Evolutionary conservation across 2,888 invertebrate genomes (phyloP).

Genomic region (Zygaena filipendulae): DNA sequence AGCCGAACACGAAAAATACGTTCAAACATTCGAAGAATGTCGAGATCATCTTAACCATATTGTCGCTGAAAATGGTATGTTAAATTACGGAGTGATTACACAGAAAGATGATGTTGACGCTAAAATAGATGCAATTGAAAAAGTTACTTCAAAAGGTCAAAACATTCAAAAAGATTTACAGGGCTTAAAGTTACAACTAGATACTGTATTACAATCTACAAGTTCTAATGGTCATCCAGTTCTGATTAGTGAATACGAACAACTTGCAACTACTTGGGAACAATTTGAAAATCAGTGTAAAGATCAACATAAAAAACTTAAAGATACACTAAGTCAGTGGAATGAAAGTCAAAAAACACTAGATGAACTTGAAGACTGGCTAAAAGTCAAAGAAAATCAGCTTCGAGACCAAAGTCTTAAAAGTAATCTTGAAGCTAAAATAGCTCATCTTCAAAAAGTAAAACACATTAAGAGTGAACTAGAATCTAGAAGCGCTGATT

Average conservation of each 20-base stretch:
- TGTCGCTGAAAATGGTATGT: conserved; percentile 79
- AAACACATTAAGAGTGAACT: conserved; percentile 78
- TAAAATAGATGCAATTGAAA: conserved; percentile 79
- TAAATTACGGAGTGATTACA: conserved; percentile 81
- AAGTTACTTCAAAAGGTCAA: conserved; percentile 76
- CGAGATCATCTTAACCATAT: conserved; percentile 85
- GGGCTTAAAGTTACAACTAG: conserved; percentile 76
- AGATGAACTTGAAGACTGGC: conserved; percentile 84
- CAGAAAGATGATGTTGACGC: conserved; percentile 83
- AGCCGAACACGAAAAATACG: conserved; percentile 82
- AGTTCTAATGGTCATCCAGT: conserved; percentile 80
- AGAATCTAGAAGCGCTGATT: conserved; percentile 72
- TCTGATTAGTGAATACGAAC: conserved; percentile 78
- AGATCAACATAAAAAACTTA: conserved; percentile 77
- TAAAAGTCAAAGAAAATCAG: conserved; percentile 84
- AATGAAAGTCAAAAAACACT: conserved; percentile 82
- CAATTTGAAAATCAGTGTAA: conserved; percentile 78
- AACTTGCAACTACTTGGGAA: conserved; percentile 79
- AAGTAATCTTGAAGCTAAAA: conserved; percentile 85
- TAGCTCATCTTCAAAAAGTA: conserved; percentile 80
- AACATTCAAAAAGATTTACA: conserved; percentile 79
- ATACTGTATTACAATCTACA: conserved; percentile 80
- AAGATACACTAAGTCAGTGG: conserved; percentile 82
- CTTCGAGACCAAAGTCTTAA: conserved; percentile 91
- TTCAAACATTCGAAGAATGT: conserved; percentile 83